Percentiles rank a stretch among this genome's conserved stretches.
phyloP scores from a whole-genome alignment of 2,797 vertebrate species.

The Uromys caudimaculatus region DNA sequence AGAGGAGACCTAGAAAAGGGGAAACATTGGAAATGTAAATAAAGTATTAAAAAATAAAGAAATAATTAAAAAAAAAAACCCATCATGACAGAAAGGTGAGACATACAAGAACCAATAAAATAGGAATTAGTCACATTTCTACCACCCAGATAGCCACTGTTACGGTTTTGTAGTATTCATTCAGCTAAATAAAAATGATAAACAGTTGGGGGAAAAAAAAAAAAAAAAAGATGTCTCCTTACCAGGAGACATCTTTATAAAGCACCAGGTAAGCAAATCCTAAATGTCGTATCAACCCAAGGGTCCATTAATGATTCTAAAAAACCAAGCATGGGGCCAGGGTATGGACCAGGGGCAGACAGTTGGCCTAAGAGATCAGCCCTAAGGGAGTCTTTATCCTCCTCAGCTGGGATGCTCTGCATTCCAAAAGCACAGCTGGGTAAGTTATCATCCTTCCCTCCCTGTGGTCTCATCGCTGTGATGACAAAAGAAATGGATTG shows the following conservation, averaged over 20 bases:
- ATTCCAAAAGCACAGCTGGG: neutral
- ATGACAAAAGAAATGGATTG: neutral
- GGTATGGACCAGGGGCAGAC: neutral
- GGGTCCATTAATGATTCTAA: neutral
- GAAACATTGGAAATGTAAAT: no score
- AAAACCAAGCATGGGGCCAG: no score
- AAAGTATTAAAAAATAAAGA: no score
- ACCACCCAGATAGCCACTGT: neutral
- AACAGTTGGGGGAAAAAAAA: no score
- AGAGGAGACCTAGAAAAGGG: no score
- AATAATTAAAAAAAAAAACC: no score
- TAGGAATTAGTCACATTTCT: neutral
- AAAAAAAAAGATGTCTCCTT: no score
- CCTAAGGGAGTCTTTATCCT: neutral
- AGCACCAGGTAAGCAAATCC: neutral
- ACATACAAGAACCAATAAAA: neutral
- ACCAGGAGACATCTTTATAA: no score
- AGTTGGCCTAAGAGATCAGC: neutral
- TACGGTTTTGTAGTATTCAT: neutral
- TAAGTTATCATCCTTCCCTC: no score
- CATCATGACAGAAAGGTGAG: neutral
- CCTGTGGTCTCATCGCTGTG: neutral
- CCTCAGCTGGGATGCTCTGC: neutral
- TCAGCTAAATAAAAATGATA: neutral
- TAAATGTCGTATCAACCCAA: neutral